Conservation (phyloP, 2,113 vertebrate species). For the Ramphastos sulfuratus region DNA sequence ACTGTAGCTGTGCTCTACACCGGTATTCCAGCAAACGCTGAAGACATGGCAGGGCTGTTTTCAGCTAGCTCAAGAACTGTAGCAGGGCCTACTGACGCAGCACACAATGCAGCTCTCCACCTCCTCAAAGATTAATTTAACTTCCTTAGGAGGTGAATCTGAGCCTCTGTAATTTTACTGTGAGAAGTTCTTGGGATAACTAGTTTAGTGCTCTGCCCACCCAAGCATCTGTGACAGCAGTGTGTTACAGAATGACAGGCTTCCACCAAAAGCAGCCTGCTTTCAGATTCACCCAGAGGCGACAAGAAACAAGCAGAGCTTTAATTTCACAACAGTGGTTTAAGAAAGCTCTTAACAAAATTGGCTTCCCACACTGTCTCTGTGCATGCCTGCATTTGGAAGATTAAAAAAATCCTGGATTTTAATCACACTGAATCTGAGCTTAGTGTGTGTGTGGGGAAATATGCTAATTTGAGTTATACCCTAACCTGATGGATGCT, state of each 20-base stretch:
- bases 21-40: neutral
- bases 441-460: neutral
- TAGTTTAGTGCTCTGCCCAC: neutral
- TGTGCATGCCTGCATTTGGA: neutral
- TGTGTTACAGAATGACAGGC: neutral
- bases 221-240: neutral
- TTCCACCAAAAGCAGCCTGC: neutral
- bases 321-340: neutral
- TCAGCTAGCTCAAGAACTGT: neutral
- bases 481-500: neutral
- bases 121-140: neutral
- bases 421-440: neutral
- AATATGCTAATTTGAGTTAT: fast-evolving
- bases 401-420: neutral
- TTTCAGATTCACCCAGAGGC: fast-evolving
- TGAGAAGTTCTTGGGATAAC: neutral
- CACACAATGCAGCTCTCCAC: neutral
- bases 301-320: fast-evolving
- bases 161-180: neutral
- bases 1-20: fast-evolving
- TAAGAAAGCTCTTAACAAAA: neutral
- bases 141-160: neutral
- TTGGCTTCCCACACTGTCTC: neutral
- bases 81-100: neutral
- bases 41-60: neutral